Percentiles rank a stretch among this genome's conserved stretches.
phyloP scores from a whole-genome alignment of 1,140 invertebrate species.

The Hyposmocoma kahamanoa region DNA sequence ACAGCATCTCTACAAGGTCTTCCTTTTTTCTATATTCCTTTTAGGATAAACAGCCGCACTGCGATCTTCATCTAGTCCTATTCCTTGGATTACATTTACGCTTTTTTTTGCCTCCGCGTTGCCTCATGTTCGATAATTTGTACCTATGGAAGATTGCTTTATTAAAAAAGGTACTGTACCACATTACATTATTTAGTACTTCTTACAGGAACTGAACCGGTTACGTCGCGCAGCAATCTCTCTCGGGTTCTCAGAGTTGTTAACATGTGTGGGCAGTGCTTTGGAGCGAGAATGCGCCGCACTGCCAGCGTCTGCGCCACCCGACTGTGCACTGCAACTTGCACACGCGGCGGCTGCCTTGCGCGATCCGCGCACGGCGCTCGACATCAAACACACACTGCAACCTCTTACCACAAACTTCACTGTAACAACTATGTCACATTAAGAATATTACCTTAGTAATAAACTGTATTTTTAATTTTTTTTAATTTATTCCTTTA shows the following conservation, averaged over 20 bases:
- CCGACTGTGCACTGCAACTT: constrained; percentile 92
- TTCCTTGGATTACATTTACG: no score
- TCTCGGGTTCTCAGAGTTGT: constrained; percentile 88
- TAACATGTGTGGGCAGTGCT: constrained; percentile 84
- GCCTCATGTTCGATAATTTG: no score
- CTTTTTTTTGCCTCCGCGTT: no score
- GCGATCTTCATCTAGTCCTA: no score
- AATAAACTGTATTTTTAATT: no score
- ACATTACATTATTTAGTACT: no score
- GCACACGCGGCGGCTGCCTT: constrained; percentile 84
- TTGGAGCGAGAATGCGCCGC: constrained; percentile 92
- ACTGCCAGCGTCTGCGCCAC: constrained; percentile 84
- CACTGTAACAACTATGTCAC: constrained; percentile 46
- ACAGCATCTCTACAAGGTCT: constrained; percentile 94
- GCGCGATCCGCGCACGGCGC: constrained; percentile 49
- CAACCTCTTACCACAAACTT: constrained; percentile 46
- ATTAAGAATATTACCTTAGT: constrained; percentile 19
- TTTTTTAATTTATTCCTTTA: no score
- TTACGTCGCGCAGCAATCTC: constrained; percentile 91
- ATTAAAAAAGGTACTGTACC: no score
- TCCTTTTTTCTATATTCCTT: not conserved
- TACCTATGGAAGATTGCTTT: no score
- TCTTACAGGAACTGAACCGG: constrained; percentile 90
- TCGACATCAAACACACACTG: constrained; percentile 53
- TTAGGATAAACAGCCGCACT: not conserved